Base-by-base conservation (phyloP, 1,140 invertebrate genomes). In the Araneus ventricosus region DNA sequence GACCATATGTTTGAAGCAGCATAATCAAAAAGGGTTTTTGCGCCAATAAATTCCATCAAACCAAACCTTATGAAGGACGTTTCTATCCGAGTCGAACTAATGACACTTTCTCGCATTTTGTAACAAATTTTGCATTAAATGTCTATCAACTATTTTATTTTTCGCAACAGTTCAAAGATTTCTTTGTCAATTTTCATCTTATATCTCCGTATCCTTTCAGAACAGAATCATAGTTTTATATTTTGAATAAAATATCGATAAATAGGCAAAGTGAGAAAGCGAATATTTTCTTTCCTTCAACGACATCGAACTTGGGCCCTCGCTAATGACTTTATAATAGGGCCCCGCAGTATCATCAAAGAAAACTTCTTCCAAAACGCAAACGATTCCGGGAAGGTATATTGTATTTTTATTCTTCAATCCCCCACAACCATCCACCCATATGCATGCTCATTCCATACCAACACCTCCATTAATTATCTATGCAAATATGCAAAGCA, bases 401-500 rank as follows among this genome's bases (percentile, higher is more conserved):
- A 8, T 45, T 45, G 5, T 45, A 17, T 34, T 30, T 37, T 79
- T 4, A 1, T 79, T 30, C 34, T 4, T 79, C 70, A 24, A 22
- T 8, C 20, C 70, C 59, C 27, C 27, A 4, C 70, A 0, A 0
- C 17, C 70, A 30, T n/a, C 7, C 59, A 7, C 59, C 59, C 59
- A 63, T 63, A n/a, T 20, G 59, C 59, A 63, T 8, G 8, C 30
- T 10, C 45, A 45, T 27, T 34, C 20, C 24, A 30, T 41, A 24
- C 4, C 8, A 8, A n/a, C 22, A 59, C 86, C 0, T 4, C 22
- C 86, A 88, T 70, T 88, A 88, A 88, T 88, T 88, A 88, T 88
- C 86, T 67, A 70, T 67, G 86, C 61, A 41, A 88, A 88, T 70
- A 88, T 88, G 61, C 37, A 67, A 88, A 88, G 27, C 37, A 88